These are phyloP conservation scores for Gastrophysa polygoni DNA, from an alignment of 2,888 invertebrate genomes.

Conservation along the genomic window DNA sequence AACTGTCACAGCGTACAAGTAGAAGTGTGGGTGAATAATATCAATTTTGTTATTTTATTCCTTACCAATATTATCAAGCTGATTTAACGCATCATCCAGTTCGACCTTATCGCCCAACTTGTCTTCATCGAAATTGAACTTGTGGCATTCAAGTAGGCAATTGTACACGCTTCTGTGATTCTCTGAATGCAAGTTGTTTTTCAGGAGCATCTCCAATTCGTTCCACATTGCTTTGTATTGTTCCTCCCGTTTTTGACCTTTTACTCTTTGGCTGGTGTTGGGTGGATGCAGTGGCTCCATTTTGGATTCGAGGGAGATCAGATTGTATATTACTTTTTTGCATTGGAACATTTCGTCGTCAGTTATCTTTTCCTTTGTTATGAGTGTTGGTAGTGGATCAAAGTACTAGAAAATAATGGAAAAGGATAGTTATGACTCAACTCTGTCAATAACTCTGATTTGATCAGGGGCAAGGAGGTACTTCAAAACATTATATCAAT, in stretches of 20 bases:
- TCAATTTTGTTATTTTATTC: slow-evolving; percentile 3
- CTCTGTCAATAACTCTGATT: too few relatives aligned
- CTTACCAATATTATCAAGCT: slow-evolving; percentile 63
- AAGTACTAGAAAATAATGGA: slow-evolving; percentile 66
- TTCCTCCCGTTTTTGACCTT: slow-evolving; percentile 75
- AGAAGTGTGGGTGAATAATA: not conserved
- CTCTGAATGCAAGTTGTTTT: slow-evolving; percentile 76
- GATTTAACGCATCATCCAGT: slow-evolving; percentile 65
- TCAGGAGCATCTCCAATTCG: slow-evolving; percentile 84
- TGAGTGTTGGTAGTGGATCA: slow-evolving; percentile 78
- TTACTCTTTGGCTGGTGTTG: slow-evolving; percentile 69
- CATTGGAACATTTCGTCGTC: slow-evolving; percentile 89
- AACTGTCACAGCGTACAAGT: too few relatives aligned
- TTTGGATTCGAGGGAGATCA: slow-evolving; percentile 81
- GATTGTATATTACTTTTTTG: slow-evolving; percentile 80
- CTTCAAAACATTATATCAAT: too few relatives aligned
- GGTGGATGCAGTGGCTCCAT: slow-evolving; percentile 81
- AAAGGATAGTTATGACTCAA: too few relatives aligned
- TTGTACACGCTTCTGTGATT: slow-evolving; percentile 80
- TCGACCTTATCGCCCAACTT: slow-evolving; percentile 65
- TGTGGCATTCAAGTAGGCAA: slow-evolving; percentile 79
- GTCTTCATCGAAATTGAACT: slow-evolving; percentile 65
- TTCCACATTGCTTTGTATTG: slow-evolving; percentile 90
- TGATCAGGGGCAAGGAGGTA: too few relatives aligned
- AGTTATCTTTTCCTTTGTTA: slow-evolving; percentile 81